phyloP scores from a whole-genome alignment of 2,888 invertebrate species.

The Alloplasta piceator region DNA sequence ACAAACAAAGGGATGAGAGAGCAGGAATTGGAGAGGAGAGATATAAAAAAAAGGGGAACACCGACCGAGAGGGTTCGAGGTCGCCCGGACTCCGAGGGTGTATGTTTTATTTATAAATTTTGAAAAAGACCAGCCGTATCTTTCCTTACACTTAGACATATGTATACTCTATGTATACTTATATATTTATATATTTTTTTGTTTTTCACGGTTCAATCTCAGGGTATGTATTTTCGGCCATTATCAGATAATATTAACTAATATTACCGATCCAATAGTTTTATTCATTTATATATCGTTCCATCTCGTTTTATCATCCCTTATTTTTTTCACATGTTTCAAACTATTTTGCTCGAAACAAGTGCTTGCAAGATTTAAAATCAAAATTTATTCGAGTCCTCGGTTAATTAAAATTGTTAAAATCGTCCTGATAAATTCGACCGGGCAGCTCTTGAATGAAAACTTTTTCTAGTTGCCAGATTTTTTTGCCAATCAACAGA shows the following conservation, averaged over 20 bases:
- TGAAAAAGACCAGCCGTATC: conserved; percentile 33
- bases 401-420: no score
- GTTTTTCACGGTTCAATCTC: not conserved
- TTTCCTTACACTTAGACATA: not conserved
- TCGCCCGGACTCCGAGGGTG: conserved; percentile 19
- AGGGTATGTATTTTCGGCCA: not conserved
- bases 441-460: no score
- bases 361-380: no score
- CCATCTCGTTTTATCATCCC: no score
- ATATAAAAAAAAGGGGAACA: not conserved
- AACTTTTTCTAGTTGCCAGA: no score
- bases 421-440: no score
- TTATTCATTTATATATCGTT: no score
- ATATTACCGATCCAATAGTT: not conserved
- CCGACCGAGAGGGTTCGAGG: conserved; percentile 25
- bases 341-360: no score
- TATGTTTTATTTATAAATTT: conserved; percentile 60
- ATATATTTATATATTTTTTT: not conserved
- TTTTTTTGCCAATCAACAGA: no score
- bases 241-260: not conserved
- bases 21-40: conserved; percentile 11
- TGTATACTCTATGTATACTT: not conserved
- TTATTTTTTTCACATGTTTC: no score
- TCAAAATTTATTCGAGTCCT: no score
- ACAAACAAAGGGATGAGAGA: conserved; percentile 30